Evolutionary conservation across 2,888 invertebrate species (phyloP).

Genomic region (Rhagophthalmus giganteus): DNA sequence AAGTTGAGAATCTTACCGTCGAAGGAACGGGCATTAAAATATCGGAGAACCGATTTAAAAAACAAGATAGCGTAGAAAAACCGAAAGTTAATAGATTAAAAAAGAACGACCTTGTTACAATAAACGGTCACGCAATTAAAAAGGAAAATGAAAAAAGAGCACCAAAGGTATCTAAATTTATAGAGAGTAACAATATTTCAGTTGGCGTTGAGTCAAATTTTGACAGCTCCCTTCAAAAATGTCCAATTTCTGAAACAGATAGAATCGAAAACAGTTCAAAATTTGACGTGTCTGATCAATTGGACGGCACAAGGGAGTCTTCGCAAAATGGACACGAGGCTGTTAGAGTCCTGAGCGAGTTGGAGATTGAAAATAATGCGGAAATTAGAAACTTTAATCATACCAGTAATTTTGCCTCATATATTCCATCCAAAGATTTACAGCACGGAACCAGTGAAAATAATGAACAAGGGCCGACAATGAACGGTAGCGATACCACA

Average conservation of each 20-base stretch:
- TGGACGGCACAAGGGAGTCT: conserved; percentile 6
- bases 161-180: conserved; percentile 30
- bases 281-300: conserved; percentile 26
- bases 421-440: conserved; percentile 58
- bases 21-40: conserved; percentile 29
- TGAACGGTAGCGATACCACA: conserved; percentile 7
- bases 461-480: conserved; percentile 16
- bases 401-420: conserved; percentile 65
- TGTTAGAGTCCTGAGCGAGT: conserved; percentile 12
- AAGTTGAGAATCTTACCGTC: conserved; percentile 12
- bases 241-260: conserved; percentile 13
- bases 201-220: conserved; percentile 15
- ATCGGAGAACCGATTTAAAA: conserved; percentile 39
- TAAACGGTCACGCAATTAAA: conserved; percentile 6
- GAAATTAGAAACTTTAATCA: conserved; percentile 49
- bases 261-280: conserved; percentile 22
- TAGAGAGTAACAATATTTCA: conserved; percentile 4
- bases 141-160: conserved; percentile 24
- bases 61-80: conserved; percentile 31
- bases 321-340: conserved; percentile 29
- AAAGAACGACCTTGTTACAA: conserved; percentile 5
- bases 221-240: conserved; percentile 21
- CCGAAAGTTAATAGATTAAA: conserved; percentile 7
- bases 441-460: conserved; percentile 54
- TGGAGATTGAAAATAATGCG: conserved; percentile 12